These are phyloP conservation scores for Nematolebias whitei DNA, from an alignment of 2,113 vertebrate genomes.

Conservation along the genomic window DNA sequence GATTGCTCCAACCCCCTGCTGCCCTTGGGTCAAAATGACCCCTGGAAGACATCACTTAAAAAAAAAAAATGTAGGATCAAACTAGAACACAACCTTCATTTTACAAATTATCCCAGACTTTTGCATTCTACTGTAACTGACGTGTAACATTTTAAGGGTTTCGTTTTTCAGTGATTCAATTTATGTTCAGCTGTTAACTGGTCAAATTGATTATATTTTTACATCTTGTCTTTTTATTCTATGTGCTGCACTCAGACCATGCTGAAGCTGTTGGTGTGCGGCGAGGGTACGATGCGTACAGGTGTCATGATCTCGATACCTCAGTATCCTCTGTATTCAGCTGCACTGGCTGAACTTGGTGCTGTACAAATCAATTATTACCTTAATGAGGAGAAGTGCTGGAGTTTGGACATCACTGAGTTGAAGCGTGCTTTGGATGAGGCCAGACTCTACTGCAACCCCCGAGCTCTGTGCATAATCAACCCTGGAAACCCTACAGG, in stretches of 20 bases:
- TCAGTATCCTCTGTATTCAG: conserved; percentile 94
- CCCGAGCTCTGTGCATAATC: conserved; percentile 88
- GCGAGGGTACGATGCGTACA: conserved; percentile 76
- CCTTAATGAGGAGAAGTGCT: conserved; percentile 87
- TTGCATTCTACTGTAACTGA: too few relatives aligned
- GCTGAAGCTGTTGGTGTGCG: conserved; percentile 87
- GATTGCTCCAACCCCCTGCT: too few relatives aligned
- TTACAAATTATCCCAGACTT: too few relatives aligned
- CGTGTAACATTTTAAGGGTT: too few relatives aligned
- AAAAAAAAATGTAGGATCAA: too few relatives aligned
- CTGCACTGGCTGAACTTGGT: conserved; percentile 83
- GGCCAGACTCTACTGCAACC: conserved; percentile 82
- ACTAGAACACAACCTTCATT: too few relatives aligned
- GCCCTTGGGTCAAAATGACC: too few relatives aligned
- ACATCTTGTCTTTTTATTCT: not conserved
- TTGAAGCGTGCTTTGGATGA: conserved; percentile 81
- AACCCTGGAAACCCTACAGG: conserved; percentile 94
- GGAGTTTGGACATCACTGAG: conserved; percentile 87
- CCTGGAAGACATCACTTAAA: too few relatives aligned
- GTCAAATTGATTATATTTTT: not conserved
- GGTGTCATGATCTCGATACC: conserved; percentile 92
- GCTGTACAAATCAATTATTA: conserved; percentile 89
- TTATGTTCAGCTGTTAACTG: not conserved
- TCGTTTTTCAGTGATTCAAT: not conserved
- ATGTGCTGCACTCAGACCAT: conserved; percentile 76